Evolutionary conservation across 2,797 vertebrate genomes (phyloP).

Genomic region (Diplodus sargus): DNA sequence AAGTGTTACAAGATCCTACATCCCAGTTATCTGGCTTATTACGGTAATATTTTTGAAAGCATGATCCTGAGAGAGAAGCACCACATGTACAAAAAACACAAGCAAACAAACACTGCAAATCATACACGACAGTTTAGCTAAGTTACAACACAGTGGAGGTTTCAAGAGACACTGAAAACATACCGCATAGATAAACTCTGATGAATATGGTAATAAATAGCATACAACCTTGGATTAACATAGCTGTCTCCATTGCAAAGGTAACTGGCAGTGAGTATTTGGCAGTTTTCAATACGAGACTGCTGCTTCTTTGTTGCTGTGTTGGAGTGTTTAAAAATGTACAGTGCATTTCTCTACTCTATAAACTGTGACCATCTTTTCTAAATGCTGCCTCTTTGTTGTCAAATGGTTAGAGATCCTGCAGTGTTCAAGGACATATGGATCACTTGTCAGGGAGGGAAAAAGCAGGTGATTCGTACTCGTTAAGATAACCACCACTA

Average conservation of each 20-base stretch:
- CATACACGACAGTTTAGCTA: not conserved
- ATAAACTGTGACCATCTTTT: not conserved
- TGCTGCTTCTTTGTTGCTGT: too few relatives aligned
- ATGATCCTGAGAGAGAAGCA: not conserved
- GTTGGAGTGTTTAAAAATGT: not conserved
- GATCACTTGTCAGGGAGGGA: not conserved
- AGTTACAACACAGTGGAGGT: not conserved
- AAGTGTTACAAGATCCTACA: not conserved
- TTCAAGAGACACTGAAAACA: not conserved
- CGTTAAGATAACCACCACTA: not conserved
- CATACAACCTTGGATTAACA: not conserved
- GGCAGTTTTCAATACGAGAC: not conserved
- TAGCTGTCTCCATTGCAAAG: not conserved
- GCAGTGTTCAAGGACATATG: not conserved
- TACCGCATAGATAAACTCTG: not conserved
- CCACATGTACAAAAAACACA: not conserved
- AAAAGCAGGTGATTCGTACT: not conserved
- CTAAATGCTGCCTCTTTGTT: not conserved
- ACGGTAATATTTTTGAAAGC: not conserved
- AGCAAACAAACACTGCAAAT: not conserved
- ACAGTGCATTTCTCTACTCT: not conserved
- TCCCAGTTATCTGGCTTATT: not conserved
- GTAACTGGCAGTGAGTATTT: not conserved
- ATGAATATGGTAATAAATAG: not conserved
- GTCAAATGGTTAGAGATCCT: not conserved